phyloP scores from a whole-genome alignment of 1,140 invertebrate species.

The Rhynchophorus ferrugineus region DNA sequence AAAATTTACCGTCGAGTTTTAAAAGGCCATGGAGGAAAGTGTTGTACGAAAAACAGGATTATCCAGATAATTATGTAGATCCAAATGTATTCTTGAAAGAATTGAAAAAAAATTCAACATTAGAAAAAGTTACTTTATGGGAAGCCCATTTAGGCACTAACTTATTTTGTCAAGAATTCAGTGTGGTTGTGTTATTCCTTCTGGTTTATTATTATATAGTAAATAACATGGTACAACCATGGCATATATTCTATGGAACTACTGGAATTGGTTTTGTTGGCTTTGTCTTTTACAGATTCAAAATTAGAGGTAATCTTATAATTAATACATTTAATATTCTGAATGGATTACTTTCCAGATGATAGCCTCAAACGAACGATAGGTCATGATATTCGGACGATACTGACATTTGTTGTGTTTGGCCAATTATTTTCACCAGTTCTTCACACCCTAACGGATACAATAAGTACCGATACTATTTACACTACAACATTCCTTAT shows the following conservation, averaged over 20 bases:
- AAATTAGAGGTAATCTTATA: slow-evolving; percentile 11
- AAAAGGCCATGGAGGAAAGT: slow-evolving; percentile 69
- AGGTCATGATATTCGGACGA: slow-evolving; percentile 46
- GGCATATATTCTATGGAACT: slow-evolving; percentile 51
- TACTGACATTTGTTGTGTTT: slow-evolving; percentile 72
- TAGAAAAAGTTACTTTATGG: slow-evolving; percentile 57
- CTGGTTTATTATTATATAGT: slow-evolving; percentile 67
- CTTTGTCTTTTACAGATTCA: slow-evolving; percentile 47
- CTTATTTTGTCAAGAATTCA: slow-evolving; percentile 66
- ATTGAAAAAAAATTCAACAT: slow-evolving; percentile 74
- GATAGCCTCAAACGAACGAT: slow-evolving; percentile 18
- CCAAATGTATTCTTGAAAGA: slow-evolving; percentile 71
- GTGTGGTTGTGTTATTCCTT: slow-evolving; percentile 67
- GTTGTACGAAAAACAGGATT: slow-evolving; percentile 77
- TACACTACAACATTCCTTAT: slow-evolving; percentile 85
- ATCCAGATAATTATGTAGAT: slow-evolving; percentile 90
- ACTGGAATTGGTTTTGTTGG: slow-evolving; percentile 49
- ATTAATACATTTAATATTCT: not conserved
- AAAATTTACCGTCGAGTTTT: no score
- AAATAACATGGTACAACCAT: slow-evolving; percentile 55
- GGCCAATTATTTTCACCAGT: slow-evolving; percentile 83
- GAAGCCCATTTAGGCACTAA: slow-evolving; percentile 67
- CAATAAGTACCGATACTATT: slow-evolving; percentile 94
- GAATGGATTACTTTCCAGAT: not conserved
- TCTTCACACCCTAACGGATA: slow-evolving; percentile 90